A percentile compares a stretch with the other conserved stretches of the same genome.
phyloP scores from a whole-genome alignment of 2,888 invertebrate genomes.

The Perizoma flavofasciatum region DNA sequence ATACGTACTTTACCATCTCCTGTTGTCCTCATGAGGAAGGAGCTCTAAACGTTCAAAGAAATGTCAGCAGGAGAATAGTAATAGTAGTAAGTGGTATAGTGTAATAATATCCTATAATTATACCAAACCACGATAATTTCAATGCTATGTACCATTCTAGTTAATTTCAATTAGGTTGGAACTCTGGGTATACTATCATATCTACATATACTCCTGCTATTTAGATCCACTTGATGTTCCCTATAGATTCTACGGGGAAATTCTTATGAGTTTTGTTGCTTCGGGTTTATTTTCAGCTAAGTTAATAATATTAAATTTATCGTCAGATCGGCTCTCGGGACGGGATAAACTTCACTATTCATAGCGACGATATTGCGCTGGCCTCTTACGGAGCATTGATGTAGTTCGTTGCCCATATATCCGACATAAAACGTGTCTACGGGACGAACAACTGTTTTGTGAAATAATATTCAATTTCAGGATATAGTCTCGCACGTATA shows the following conservation, averaged over 20 bases:
- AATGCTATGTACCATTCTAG: neutral
- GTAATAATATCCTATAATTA: too few relatives aligned
- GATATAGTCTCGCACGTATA: constrained; percentile 49
- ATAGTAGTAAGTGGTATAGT: too few relatives aligned
- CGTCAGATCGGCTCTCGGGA: constrained; percentile 31
- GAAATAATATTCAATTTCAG: constrained; percentile 52
- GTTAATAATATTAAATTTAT: constrained; percentile 34
- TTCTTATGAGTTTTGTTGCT: constrained; percentile 1
- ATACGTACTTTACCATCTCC: too few relatives aligned
- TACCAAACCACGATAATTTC: too few relatives aligned
- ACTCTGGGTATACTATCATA: neutral
- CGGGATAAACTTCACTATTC: constrained; percentile 46
- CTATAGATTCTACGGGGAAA: too few relatives aligned
- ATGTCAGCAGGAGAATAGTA: too few relatives aligned
- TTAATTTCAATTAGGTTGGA: constrained; percentile 7
- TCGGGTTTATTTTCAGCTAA: constrained; percentile 28
- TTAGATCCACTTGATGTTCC: too few relatives aligned
- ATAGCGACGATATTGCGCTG: constrained; percentile 49
- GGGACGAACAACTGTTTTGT: constrained; percentile 42
- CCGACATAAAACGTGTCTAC: constrained; percentile 49
- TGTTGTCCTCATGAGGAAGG: too few relatives aligned
- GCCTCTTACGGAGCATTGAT: constrained; percentile 46
- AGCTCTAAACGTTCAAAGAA: too few relatives aligned
- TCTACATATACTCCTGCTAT: too few relatives aligned
- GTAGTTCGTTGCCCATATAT: constrained; percentile 42